Conservation (phyloP, 37 sponge, comb jelly and placozoan genomes). For the Aplysina aerophoba region DNA sequence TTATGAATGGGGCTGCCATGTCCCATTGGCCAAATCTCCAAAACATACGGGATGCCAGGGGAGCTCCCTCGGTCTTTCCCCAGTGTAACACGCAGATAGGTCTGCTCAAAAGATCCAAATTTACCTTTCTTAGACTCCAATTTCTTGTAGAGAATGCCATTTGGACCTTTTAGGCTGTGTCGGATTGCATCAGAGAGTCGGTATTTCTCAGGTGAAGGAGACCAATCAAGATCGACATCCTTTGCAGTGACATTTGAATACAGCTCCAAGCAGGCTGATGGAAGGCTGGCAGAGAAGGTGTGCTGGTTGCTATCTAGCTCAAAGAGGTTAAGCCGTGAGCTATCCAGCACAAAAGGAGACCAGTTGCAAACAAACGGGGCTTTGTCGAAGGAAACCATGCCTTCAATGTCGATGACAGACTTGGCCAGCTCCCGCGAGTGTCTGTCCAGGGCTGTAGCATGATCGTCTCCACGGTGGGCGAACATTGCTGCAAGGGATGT, state of each 20-base stretch:
- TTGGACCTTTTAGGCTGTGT: slow-evolving; percentile 43
- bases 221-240: slow-evolving; percentile 56
- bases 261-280: slow-evolving; percentile 59
- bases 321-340: slow-evolving; percentile 48
- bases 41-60: slow-evolving; percentile 75
- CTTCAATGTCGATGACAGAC: slow-evolving; percentile 43
- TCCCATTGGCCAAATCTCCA: slow-evolving; percentile 61
- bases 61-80: slow-evolving; percentile 49
- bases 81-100: slow-evolving; percentile 63
- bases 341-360: slow-evolving; percentile 51
- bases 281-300: slow-evolving; percentile 68
- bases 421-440: neutral
- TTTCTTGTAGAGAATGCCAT: slow-evolving; percentile 38
- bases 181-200: slow-evolving; percentile 70
- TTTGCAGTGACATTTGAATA: slow-evolving; percentile 51
- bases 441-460: neutral
- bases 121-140: slow-evolving; percentile 39
- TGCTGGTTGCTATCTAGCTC: slow-evolving; percentile 49
- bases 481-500: neutral
- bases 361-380: slow-evolving; percentile 52
- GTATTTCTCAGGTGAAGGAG: slow-evolving; percentile 4
- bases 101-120: slow-evolving; percentile 18
- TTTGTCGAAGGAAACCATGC: slow-evolving; percentile 37
- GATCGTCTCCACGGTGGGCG: neutral
- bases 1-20: neutral